A percentile compares a stretch with the other conserved stretches of the same genome.
These are phyloP conservation scores for Tethea ocularis DNA, from an alignment of 2,888 invertebrate genomes.

Conservation along the genomic window DNA sequence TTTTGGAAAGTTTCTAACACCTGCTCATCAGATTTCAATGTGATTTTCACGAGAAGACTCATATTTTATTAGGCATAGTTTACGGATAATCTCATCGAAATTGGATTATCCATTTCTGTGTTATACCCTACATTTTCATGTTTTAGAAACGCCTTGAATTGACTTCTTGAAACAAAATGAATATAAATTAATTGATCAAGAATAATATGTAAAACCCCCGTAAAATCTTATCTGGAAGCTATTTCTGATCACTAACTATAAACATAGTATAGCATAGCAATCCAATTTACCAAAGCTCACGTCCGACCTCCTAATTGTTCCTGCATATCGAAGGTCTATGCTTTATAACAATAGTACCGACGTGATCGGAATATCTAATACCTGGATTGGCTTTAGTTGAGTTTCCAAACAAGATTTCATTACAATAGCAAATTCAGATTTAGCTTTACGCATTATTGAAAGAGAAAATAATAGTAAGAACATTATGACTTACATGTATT, in stretches of 20 bases:
- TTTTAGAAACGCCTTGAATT: too few species aligned
- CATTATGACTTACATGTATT: too few species aligned
- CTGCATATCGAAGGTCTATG: constrained; percentile 45
- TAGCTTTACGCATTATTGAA: background rate
- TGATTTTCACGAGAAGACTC: too few species aligned
- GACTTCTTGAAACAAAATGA: too few species aligned
- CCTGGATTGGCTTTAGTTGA: constrained; percentile 11
- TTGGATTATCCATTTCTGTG: too few species aligned
- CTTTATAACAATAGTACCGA: constrained; percentile 41
- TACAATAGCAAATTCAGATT: constrained; percentile 6
- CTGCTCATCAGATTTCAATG: too few species aligned
- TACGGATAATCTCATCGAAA: too few species aligned
- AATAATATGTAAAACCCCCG: background rate
- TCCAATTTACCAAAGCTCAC: constrained; percentile 44
- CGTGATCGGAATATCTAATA: constrained; percentile 47
- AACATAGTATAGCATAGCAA: constrained; percentile 21
- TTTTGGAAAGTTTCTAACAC: too few species aligned
- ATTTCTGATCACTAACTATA: background rate
- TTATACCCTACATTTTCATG: too few species aligned
- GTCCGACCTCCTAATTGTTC: constrained; percentile 51
- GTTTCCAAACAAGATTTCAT: constrained; percentile 13
- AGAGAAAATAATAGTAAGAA: too few species aligned
- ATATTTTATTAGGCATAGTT: too few species aligned
- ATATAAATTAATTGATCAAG: too few species aligned
- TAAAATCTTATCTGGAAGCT: background rate